Evolutionary conservation across 2,113 vertebrate species (phyloP).

Genomic region (Sphyrna mokarran): DNA sequence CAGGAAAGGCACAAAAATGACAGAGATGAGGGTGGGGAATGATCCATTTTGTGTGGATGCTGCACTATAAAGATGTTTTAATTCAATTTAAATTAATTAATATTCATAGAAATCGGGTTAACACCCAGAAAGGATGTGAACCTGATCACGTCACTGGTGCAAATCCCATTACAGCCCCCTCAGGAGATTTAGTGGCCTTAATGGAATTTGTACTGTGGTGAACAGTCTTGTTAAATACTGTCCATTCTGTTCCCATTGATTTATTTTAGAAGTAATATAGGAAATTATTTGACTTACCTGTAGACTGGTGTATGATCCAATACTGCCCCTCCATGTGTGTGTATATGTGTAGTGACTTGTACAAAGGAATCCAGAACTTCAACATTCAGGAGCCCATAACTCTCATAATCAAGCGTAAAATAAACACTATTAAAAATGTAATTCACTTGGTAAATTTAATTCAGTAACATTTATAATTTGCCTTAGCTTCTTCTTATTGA

Average conservation of each 20-base stretch:
- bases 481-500: background rate
- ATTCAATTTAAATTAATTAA: too few species aligned
- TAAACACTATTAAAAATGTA: background rate
- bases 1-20: too few species aligned
- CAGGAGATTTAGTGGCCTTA: too few species aligned
- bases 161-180: too few species aligned
- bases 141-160: too few species aligned
- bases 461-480: background rate
- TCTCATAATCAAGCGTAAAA: background rate
- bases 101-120: too few species aligned
- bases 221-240: too few species aligned
- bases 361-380: background rate
- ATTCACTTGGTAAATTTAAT: background rate
- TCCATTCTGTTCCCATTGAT: background rate
- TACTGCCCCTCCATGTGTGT: background rate
- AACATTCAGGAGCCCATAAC: background rate
- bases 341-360: background rate
- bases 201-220: too few species aligned
- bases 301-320: background rate
- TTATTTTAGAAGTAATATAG: background rate
- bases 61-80: too few species aligned
- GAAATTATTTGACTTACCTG: background rate
- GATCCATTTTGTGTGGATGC: too few species aligned
- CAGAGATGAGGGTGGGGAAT: too few species aligned
- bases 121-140: too few species aligned